Evolutionary conservation across 1,140 invertebrate genomes (phyloP), one percentile per base, ranked within the genome.

Genomic region (Orussus abietinus): DNA sequence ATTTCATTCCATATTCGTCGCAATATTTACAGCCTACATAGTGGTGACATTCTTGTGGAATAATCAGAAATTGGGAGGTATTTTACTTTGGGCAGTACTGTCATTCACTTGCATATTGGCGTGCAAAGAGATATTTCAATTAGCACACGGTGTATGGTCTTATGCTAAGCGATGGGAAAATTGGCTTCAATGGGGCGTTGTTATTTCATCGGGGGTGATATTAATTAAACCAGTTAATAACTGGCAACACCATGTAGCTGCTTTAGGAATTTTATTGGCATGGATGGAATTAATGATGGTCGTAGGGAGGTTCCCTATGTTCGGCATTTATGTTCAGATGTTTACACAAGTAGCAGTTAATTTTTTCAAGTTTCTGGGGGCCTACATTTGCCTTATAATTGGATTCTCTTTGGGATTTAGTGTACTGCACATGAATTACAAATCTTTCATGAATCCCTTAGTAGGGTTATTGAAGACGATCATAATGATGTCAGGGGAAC

Each of bases 401-500:
- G 88, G 86, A 0, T 91, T 90, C 59, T 82, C 82, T 0, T 56
- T 90, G 3, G 81, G 82, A 15, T 89, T 91, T 55, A 83, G 81
- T 11, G 84, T 91, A 9, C 67, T 91, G 5, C 88, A 90, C 57
- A 81, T 82, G 12, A 83, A 87, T 45, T 85, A 87, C 52, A 76
- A 79, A 3, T 77, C 86, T 0, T 88, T 88, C 57, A 67, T 68
- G 25, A 74, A 81, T 49, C 74, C 84, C 1, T 61, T 76, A 1
- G 68, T 79, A 38, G 77, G 79, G 0, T 55, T 90, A 1, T 61
- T 91, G 0, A 92, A 91, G 70, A 86, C 86, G 0, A 79, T 91
- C 3, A 85, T 90, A 29, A 91, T 92, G 88, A 90, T 92, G 87
- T 86, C 87, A 0, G 88, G 89, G 0, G 86, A 92, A 58, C 64